Conservation (phyloP, 1,140 invertebrate species). For the Armadillidium nasatum region DNA sequence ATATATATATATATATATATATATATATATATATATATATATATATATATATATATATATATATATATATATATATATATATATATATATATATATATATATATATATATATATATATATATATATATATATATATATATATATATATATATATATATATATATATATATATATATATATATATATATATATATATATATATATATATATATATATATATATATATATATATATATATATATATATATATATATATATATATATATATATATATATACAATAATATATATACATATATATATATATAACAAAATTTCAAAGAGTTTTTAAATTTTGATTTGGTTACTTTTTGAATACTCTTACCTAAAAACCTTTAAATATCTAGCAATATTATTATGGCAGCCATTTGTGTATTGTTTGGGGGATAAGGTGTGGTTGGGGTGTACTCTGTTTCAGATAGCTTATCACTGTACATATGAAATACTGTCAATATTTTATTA, state of each 20-base stretch:
- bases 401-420: constrained; percentile 10
- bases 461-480: constrained; percentile 8
- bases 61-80: no score
- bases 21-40: no score
- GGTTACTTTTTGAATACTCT: not conserved
- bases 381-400: constrained; percentile 1
- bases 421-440: constrained; percentile 10
- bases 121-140: constrained; percentile 2
- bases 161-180: constrained; percentile 15
- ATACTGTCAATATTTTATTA: not conserved
- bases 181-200: constrained; percentile 14
- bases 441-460: not conserved
- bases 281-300: constrained; percentile 8
- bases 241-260: constrained; percentile 15
- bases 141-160: constrained; percentile 14
- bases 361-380: not conserved
- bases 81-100: no score
- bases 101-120: constrained; percentile 3
- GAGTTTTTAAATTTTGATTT: constrained; percentile 1
- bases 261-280: not conserved
- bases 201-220: constrained; percentile 15
- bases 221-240: constrained; percentile 13
- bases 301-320: not conserved
- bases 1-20: no score
- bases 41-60: no score